Evolutionary conservation across 2,888 invertebrate genomes (phyloP).

Genomic region (Plagodis pulveraria): DNA sequence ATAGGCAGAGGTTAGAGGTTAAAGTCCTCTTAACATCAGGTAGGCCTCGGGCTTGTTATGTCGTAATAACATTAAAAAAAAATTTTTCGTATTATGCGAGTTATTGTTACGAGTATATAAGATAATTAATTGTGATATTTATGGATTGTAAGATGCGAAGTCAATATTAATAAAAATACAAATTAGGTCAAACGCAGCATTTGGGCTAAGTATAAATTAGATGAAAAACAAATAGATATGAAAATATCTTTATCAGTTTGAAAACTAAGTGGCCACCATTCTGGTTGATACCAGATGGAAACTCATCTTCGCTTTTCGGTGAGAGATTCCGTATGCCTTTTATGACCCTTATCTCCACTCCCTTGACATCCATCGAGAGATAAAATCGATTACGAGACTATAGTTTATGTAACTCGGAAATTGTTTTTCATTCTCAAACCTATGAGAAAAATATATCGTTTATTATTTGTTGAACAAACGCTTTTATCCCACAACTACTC

Average conservation of each 20-base stretch:
- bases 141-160: no score
- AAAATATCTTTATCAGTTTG: conserved; percentile 14
- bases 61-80: no score
- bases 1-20: no score
- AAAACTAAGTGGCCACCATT: conserved; percentile 16
- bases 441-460: conserved; percentile 14
- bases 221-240: conserved; percentile 17
- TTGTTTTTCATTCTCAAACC: conserved; percentile 21
- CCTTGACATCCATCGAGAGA: conserved; percentile 27
- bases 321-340: conserved; percentile 23
- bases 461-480: conserved; percentile 1
- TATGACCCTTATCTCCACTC: conserved; percentile 25
- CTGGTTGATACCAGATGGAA: conserved; percentile 13
- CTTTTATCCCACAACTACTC: no score
- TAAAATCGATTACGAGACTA: conserved; percentile 27
- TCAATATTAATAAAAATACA: no score
- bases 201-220: no score
- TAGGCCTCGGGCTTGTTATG: no score
- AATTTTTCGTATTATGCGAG: no score
- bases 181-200: no score
- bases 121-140: no score
- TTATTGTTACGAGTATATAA: no score
- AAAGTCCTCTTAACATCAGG: no score
- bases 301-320: conserved; percentile 15
- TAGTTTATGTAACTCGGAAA: conserved; percentile 18